Evolutionary conservation across 2,888 invertebrate genomes (phyloP).

Genomic region (Tortricodes alternella): DNA sequence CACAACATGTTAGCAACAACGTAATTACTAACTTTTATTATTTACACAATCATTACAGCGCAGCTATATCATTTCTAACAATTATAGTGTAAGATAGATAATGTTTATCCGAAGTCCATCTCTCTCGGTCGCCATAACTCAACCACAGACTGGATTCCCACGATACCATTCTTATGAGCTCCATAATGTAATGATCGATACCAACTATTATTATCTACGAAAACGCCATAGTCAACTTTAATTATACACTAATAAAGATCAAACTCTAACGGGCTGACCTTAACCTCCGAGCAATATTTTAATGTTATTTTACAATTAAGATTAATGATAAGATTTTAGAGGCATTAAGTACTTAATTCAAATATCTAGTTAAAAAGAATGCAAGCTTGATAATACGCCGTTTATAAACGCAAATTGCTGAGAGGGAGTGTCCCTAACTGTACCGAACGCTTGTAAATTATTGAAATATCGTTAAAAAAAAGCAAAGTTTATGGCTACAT

Average conservation of each 20-base stretch:
- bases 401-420: constrained; percentile 66
- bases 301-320: constrained; percentile 82
- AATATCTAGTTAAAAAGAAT: constrained; percentile 75
- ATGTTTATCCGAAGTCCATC: constrained; percentile 50
- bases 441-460: constrained; percentile 38
- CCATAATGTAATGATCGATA: constrained; percentile 71
- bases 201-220: constrained; percentile 61
- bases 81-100: constrained; percentile 32
- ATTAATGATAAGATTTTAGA: constrained; percentile 80
- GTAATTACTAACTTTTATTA: constrained; percentile 28
- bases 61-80: constrained; percentile 30
- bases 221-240: constrained; percentile 57
- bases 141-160: constrained; percentile 73
- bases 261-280: constrained; percentile 47
- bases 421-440: constrained; percentile 54
- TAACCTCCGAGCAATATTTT: constrained; percentile 72
- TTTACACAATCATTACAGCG: constrained; percentile 29
- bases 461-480: constrained; percentile 35
- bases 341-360: constrained; percentile 80
- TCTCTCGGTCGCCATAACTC: constrained; percentile 61
- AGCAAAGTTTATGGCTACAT: not conserved
- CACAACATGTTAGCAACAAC: constrained; percentile 27
- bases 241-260: constrained; percentile 47
- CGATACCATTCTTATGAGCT: constrained; percentile 78
- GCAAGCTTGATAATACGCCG: constrained; percentile 63